Evolutionary conservation across 2,888 invertebrate species (phyloP).

Genomic region (Drosophila maculinotata): DNA sequence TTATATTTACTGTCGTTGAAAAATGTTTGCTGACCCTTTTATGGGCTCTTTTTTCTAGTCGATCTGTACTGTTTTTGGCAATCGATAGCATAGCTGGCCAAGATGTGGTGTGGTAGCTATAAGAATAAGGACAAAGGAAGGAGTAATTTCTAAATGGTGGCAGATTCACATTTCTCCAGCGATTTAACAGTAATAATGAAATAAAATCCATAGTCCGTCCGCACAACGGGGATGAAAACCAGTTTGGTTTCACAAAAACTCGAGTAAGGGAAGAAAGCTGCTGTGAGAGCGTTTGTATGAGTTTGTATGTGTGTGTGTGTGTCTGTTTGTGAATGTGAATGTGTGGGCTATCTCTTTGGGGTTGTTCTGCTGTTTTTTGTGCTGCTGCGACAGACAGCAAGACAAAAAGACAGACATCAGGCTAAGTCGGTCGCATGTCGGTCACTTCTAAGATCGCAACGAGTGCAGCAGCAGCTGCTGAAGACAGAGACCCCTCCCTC

Average conservation of each 20-base stretch:
- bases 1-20: no score
- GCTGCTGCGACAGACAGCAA: constrained; percentile 37
- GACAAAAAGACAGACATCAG: no score
- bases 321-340: constrained; percentile 1
- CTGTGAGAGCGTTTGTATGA: constrained; percentile 36
- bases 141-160: constrained; percentile 24
- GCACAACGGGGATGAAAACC: constrained; percentile 73
- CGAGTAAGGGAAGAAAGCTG: constrained; percentile 72
- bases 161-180: constrained; percentile 50
- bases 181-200: constrained; percentile 61
- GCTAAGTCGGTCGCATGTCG: constrained; percentile 61
- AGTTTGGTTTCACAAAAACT: constrained; percentile 50
- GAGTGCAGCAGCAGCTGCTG: constrained; percentile 37
- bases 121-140: constrained; percentile 3
- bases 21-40: no score
- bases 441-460: constrained; percentile 58
- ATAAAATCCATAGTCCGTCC: no score
- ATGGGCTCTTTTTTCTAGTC: no score
- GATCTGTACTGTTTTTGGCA: no score
- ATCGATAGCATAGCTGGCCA: constrained; percentile 1
- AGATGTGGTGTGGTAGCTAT: constrained; percentile 8
- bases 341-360: constrained; percentile 41
- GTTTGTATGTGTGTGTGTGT: constrained; percentile 8
- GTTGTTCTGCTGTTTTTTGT: constrained; percentile 37
- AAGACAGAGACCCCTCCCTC: constrained; percentile 7